Percentiles rank a stretch among this genome's conserved stretches.
These are phyloP conservation scores for Polypterus senegalus DNA, from an alignment of 2,113 vertebrate genomes.

Conservation along the genomic window DNA sequence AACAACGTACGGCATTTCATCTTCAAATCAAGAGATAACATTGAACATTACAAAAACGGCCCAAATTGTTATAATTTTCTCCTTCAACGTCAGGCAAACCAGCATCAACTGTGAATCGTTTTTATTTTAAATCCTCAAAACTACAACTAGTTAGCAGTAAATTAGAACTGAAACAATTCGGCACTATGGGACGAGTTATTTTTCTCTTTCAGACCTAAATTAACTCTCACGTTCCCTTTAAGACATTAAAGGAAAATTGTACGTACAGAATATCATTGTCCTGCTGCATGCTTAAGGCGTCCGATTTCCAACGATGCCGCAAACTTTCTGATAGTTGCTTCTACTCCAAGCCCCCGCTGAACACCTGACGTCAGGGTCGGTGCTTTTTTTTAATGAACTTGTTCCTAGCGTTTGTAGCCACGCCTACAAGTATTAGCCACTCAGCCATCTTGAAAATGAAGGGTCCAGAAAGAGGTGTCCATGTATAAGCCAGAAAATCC, in stretches of 20 bases:
- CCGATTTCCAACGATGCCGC: background rate
- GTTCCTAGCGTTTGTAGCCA: background rate
- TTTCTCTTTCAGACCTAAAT: background rate
- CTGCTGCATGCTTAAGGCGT: slow-evolving; percentile 35
- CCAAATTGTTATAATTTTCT: background rate
- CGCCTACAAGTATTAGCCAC: background rate
- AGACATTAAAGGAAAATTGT: background rate
- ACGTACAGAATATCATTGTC: slow-evolving; percentile 45
- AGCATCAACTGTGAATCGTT: background rate
- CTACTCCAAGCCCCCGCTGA: too few species aligned
- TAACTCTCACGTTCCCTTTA: background rate
- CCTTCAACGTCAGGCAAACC: background rate
- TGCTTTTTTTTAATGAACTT: background rate
- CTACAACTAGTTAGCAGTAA: background rate
- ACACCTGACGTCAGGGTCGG: background rate
- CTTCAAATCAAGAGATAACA: too few species aligned
- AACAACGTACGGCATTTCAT: too few species aligned
- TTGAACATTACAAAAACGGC: too few species aligned
- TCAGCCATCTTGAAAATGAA: slow-evolving; percentile 3
- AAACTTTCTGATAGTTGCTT: background rate
- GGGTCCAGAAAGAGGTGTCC: background rate
- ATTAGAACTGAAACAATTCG: background rate
- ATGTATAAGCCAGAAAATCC: background rate
- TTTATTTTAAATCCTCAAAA: background rate
- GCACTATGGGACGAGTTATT: background rate